These are phyloP conservation scores for Littorina saxatilis DNA, from an alignment of 1,140 invertebrate genomes.

Conservation along the genomic window DNA sequence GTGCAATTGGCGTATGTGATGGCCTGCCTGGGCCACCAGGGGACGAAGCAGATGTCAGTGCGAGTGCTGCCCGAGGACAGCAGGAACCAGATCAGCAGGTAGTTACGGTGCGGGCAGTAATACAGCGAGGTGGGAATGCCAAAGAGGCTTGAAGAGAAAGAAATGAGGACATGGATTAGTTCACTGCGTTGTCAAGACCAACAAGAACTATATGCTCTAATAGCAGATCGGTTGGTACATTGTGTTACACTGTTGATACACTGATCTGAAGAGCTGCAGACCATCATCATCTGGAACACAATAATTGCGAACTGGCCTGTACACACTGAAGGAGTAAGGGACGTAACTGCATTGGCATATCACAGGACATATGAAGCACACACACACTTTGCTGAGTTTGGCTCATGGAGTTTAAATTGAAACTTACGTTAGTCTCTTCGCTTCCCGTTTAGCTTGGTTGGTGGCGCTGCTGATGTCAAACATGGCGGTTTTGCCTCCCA, in stretches of 20 bases:
- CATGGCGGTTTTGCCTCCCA: neutral
- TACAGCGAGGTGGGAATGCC: slow-evolving; percentile 3
- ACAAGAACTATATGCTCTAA: no score
- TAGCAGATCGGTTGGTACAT: no score
- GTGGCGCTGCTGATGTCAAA: neutral
- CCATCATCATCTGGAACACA: no score
- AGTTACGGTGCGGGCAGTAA: slow-evolving; percentile 11
- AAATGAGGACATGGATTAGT: no score
- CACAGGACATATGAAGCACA: no score
- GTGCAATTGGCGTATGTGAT: slow-evolving; percentile 14
- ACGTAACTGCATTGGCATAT: neutral
- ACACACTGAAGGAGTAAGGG: neutral
- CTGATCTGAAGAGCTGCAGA: no score
- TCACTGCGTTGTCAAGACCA: no score
- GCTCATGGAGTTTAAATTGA: no score
- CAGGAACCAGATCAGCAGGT: neutral
- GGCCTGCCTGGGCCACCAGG: neutral
- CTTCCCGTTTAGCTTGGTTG: neutral
- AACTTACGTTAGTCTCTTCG: no score
- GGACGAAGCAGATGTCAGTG: neutral
- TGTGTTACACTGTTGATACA: neutral
- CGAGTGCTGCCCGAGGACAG: neutral
- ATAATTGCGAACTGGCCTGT: no score
- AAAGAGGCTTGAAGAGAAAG: no score
- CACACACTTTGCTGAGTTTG: no score